Percentiles rank a stretch among this genome's conserved stretches.
Conservation (phyloP, 2,888 invertebrate genomes). For the Dastarcus helophoroides region DNA sequence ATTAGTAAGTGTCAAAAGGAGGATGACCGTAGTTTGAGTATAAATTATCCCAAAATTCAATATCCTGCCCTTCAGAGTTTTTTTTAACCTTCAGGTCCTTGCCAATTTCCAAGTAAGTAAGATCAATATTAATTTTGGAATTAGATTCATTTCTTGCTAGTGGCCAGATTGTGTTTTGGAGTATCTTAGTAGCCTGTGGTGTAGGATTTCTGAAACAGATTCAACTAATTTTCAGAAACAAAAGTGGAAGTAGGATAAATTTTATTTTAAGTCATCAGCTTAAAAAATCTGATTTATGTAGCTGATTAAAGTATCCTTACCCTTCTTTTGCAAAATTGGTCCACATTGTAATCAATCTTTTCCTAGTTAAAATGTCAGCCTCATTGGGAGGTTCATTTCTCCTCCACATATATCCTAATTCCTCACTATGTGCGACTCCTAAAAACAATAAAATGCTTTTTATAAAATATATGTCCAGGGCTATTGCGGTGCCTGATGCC, state of each 20-base stretch:
- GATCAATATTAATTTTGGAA: no score
- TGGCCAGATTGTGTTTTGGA: slow-evolving; percentile 8
- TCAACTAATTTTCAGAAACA: background rate
- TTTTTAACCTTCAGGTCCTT: background rate
- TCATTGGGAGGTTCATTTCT: slow-evolving; percentile 2
- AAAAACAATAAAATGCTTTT: no score
- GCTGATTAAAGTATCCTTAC: slow-evolving; percentile 2
- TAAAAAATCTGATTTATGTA: background rate
- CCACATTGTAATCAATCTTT: slow-evolving; percentile 9
- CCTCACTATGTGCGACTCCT: slow-evolving; percentile 10
- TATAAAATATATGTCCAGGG: no score
- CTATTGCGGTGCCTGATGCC: no score
- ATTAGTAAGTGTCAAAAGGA: slow-evolving; percentile 9
- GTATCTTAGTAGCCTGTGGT: slow-evolving; percentile 3
- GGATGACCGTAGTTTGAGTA: slow-evolving; percentile 7
- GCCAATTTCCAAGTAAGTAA: slow-evolving; percentile 5
- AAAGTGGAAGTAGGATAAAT: background rate
- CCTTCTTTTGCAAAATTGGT: slow-evolving; percentile 9
- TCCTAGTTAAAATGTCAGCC: slow-evolving; percentile 5
- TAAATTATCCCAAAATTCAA: slow-evolving; percentile 7
- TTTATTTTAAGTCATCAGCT: background rate
- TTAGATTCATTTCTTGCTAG: background rate
- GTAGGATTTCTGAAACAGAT: slow-evolving; percentile 8
- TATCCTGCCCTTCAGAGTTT: slow-evolving; percentile 2
- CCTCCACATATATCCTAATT: slow-evolving; percentile 8